phyloP scores from a whole-genome alignment of 2,797 vertebrate species.

The Oryzias dopingdopingensis region DNA sequence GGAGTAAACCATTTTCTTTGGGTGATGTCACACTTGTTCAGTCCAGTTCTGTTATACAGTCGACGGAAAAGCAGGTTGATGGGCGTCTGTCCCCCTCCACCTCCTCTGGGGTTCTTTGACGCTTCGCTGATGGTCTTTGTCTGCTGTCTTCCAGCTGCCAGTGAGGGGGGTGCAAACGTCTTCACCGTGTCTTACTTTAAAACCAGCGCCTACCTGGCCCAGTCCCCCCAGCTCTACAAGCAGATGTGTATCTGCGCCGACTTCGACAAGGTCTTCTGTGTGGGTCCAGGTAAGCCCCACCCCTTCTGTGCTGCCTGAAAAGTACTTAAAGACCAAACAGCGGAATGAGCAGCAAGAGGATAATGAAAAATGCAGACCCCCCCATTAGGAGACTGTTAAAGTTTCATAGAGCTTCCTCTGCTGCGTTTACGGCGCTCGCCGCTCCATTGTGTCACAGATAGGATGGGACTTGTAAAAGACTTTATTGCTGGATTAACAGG shows the following conservation, averaged over 20 bases:
- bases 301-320: slow-evolving; percentile 8
- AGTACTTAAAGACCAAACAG: slow-evolving; percentile 1
- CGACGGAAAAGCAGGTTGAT: no score
- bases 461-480: slow-evolving; percentile 45
- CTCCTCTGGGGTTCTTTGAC: no score
- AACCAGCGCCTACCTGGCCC: slow-evolving; percentile 96
- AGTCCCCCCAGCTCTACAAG: slow-evolving; percentile 98
- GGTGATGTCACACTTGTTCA: no score
- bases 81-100: no score
- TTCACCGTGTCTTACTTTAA: slow-evolving; percentile 99
- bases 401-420: slow-evolving; percentile 44
- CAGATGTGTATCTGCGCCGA: slow-evolving; percentile 99
- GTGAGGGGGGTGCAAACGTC: slow-evolving; percentile 97
- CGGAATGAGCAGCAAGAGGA: slow-evolving; percentile 4
- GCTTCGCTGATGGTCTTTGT: slow-evolving; percentile 16
- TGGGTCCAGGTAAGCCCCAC: slow-evolving; percentile 88
- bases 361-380: slow-evolving; percentile 22
- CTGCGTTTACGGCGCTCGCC: slow-evolving; percentile 20
- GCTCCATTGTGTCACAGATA: slow-evolving; percentile 27
- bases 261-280: slow-evolving; percentile 98
- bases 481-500: slow-evolving; percentile 37
- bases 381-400: slow-evolving; percentile 28
- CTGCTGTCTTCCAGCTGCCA: slow-evolving; percentile 84
- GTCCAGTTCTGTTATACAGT: no score
- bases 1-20: no score